Base-by-base conservation (phyloP, 37 sponge, comb jelly and placozoan species). In the Amphimedon queenslandica region DNA sequence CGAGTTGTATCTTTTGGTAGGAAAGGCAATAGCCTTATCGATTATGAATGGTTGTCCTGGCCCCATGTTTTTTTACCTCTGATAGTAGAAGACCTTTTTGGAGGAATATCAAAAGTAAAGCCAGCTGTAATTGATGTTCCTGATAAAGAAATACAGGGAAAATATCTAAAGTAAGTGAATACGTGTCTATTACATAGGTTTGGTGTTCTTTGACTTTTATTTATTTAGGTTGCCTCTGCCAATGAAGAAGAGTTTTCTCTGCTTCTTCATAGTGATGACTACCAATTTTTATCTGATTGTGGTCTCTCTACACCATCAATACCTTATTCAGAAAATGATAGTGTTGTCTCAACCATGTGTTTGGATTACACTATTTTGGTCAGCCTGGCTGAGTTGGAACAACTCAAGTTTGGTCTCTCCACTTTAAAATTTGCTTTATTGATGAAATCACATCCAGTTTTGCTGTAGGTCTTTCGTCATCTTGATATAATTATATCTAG, bases 321-420 rank as follows among this genome's bases (percentile, higher is more conserved):
- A 3, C 39, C 21, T 5, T 51, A 67, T 39, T 32, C 37, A 35
- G 69, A 77, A 18, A 77, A 77, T 68, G 36, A 66, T 10, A 38
- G 42, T 11, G 55, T 67, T 6, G 67, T 77, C 2, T 10, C 4
- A 53, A 69, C 78, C 24, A 25, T 77, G 69, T 55, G 68, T 29
- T 55, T 67, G 18, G 69, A 77, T 55, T 77, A 57, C 55, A 42
- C 67, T 10, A n/a, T 76, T 18, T 18, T 76, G 1, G 66, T 25
- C 20, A 66, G 69, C 36, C 25, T 77, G 2, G 69, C 78, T 36
- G 78, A 77, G 40, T 56, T 77, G 39, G 78, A 77, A 58, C 78
- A 77, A 40, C 69, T 77, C 13, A 36, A 40, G 8, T 69, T 38
- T 27, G 77, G 77, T 18, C 37, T 76, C 1, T 3, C 38, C 31